Evolutionary conservation across 2,888 invertebrate species (phyloP).

Genomic region (Microchrysa polita): DNA sequence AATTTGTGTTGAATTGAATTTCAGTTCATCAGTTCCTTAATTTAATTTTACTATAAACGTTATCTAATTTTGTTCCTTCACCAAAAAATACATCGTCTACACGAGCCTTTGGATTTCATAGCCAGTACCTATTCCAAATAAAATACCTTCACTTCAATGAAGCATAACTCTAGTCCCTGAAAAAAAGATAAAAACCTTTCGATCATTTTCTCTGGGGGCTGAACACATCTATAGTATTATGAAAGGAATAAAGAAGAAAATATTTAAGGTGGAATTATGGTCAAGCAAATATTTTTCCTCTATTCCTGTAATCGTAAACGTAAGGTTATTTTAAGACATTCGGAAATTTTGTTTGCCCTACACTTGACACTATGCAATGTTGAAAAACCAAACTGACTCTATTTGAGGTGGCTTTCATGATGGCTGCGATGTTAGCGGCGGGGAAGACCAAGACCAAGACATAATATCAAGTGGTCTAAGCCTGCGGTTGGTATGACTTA

Average conservation of each 20-base stretch:
- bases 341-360: conserved; percentile 12
- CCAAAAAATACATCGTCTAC: neutral
- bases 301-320: neutral
- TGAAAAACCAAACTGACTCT: too few species aligned
- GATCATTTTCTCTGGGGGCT: neutral
- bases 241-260: conserved; percentile 3
- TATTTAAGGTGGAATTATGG: conserved; percentile 1
- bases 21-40: too few species aligned
- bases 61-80: too few species aligned
- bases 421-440: too few species aligned
- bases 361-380: conserved; percentile 10
- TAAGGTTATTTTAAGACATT: neutral
- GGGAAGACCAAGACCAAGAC: too few species aligned
- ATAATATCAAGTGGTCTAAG: too few species aligned
- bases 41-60: too few species aligned
- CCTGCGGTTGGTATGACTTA: too few species aligned
- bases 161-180: too few species aligned
- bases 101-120: neutral
- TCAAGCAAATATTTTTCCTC: neutral
- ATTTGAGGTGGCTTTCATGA: too few species aligned
- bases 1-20: too few species aligned
- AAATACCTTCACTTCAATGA: neutral
- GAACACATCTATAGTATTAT: neutral
- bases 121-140: neutral
- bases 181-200: neutral